Base-by-base conservation (phyloP, 2,888 invertebrate species). In the Melanophora roralis region DNA sequence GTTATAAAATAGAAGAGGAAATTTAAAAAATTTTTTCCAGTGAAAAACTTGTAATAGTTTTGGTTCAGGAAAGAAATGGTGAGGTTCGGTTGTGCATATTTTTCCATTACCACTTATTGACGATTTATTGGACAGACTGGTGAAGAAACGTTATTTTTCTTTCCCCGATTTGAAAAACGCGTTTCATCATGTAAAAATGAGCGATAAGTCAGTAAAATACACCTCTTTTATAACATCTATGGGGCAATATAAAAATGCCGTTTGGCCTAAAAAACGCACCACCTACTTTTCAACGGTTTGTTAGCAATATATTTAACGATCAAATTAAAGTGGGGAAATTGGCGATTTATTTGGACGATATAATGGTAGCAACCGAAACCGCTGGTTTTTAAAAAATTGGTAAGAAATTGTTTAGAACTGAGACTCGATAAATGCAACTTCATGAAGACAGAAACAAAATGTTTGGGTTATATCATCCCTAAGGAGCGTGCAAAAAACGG, bases 331-430 rank as follows among this genome's bases (percentile, higher is more conserved):
- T 9, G 16, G 62, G 45, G 2, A 71, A 69, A 45, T 19, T 47
- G 11, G 53, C 34, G 11, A 69, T 82, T 23, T 79, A 82, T 78
- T 57, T 82, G 2, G 82, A 80, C 43, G 81, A 82, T 43, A 73
- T 82, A 1, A 60, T 81, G 69, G 5, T 81, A 9, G 78, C 81
- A 4, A 72, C 81, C 1, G 57, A 19, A 8, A 57, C 19, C 12
- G 9, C 55, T 32, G 32, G 81, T 81, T 34, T 78, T 81, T 14
- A 14, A 27, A 14, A 74, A 65, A 40, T 45, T 80, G 14, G 53
- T 51, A 11, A 51, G n/a, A 12, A 71, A 60, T 49, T 51, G 32
- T 19, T 36, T 79, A 2, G 74, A 82, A 32, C 23, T 78, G 12
- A 71, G 69, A 27, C 16, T 73, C 8, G 76, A 76, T 45, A 82